Percentiles rank a stretch among this genome's conserved stretches.
Evolutionary conservation across 37 sponge, comb jelly and placozoan species (phyloP).

Genomic region (Petrosia ficiformis): DNA sequence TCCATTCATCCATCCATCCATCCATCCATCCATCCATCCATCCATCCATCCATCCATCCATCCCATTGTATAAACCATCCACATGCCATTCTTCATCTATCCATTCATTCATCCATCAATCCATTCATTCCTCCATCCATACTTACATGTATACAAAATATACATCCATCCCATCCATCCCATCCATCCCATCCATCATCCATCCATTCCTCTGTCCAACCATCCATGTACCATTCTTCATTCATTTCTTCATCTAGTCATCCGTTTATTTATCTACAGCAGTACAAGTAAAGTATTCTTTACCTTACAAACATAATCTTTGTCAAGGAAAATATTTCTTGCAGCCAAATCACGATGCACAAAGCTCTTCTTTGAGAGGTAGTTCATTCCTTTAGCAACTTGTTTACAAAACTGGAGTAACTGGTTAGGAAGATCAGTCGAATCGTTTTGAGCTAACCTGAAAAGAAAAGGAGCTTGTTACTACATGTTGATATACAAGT

Average conservation of each 20-base stretch:
- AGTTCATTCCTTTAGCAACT: constrained; percentile 51
- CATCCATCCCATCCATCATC: no score
- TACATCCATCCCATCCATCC: no score
- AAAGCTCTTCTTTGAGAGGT: constrained; percentile 49
- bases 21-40: no score
- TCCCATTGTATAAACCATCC: no score
- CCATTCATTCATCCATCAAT: no score
- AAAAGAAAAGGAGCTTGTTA: not conserved
- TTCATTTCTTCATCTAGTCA: not conserved
- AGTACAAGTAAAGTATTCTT: not conserved
- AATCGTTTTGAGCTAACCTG: no score
- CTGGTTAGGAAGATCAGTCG: constrained; percentile 3
- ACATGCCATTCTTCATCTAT: no score
- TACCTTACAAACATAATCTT: constrained; percentile 41
- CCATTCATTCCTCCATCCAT: no score
- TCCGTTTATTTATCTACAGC: no score
- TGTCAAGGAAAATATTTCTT: constrained; percentile 30
- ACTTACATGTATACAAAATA: not conserved
- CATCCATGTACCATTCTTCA: not conserved
- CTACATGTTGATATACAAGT: not conserved
- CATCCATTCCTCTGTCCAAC: no score
- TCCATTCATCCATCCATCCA: no score
- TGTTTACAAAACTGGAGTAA: constrained; percentile 48
- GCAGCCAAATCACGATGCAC: constrained; percentile 63
- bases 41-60: no score